Base-by-base conservation (phyloP, 1,140 invertebrate genomes). In the Saccostrea echinata region DNA sequence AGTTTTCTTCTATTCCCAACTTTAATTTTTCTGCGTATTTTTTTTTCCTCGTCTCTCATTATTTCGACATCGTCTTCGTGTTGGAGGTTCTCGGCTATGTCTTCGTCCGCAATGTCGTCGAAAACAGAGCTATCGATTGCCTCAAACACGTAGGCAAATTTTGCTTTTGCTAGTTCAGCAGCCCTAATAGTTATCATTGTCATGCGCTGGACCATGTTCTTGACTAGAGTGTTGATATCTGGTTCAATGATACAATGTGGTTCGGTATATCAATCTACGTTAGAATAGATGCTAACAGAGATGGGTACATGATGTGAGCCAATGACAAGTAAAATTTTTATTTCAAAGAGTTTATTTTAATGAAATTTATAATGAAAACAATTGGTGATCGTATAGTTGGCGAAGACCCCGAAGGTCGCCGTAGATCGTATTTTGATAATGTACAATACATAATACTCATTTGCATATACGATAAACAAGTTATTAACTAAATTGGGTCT, bases 271-370 rank as follows among this genome's bases (percentile, higher is more conserved):
- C 55, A 84, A 1, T 33, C 82, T 35, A 88, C 71, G 8, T 88
- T 88, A 18, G 86, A 89, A 61, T 82, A 89, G 0, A 89, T 81
- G 30, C 85, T 86, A 0, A 89, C 85, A 12, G 30, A 84, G 24
- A 89, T 43, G 13, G 88, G 85, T 0, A 87, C 85, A 76, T 83
- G 84, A 2, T 68, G 1, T 13, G 12, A 53, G n/a, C n/a, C n/a
- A n/a, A n/a, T n/a, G n/a, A n/a, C n/a, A n/a, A n/a, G n/a, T n/a
- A n/a, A n/a, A n/a, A n/a, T n/a, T n/a, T n/a, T n/a, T n/a, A n/a
- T n/a, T n/a, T n/a, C n/a, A n/a, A n/a, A n/a, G n/a, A n/a, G n/a
- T n/a, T n/a, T n/a, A n/a, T n/a, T n/a, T n/a, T n/a, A n/a, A n/a
- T n/a, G n/a, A n/a, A n/a, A n/a, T n/a, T n/a, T n/a, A n/a, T n/a